Evolutionary conservation across 2,113 vertebrate genomes (phyloP).

Genomic region (Syngnathoides biaculeatus): DNA sequence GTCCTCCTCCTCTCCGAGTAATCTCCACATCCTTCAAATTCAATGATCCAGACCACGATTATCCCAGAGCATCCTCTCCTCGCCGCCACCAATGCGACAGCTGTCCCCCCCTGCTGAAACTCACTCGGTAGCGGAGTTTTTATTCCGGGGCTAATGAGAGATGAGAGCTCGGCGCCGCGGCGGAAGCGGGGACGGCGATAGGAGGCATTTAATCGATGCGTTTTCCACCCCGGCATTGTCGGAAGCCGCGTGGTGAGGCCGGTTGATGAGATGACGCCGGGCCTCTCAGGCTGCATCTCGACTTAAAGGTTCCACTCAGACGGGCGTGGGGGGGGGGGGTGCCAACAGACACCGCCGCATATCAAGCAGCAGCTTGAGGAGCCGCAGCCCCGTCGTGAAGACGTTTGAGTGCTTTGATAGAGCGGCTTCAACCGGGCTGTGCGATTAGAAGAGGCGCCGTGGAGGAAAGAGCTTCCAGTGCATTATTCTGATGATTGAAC

Average conservation of each 20-base stretch:
- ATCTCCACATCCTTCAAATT: conserved; percentile 10
- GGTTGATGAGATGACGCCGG: conserved; percentile 57
- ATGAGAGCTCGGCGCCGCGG: conserved; percentile 33
- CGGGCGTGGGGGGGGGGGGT: conserved; percentile 54
- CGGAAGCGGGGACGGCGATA: conserved; percentile 34
- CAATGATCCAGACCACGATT: conserved; percentile 32
- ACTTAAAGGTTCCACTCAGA: conserved; percentile 63
- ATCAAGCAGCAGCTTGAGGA: conserved; percentile 61
- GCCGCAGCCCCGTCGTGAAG: conserved; percentile 41
- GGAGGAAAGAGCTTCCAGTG: conserved; percentile 30
- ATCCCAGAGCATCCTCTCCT: conserved; percentile 29
- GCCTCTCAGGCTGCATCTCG: conserved; percentile 47
- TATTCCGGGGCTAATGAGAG: conserved; percentile 47
- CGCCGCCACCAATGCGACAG: conserved; percentile 29
- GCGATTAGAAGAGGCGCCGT: conserved; percentile 51
- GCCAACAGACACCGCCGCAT: conserved; percentile 60
- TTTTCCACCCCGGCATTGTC: conserved; percentile 55
- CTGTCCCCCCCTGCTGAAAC: conserved; percentile 43
- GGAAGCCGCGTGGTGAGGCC: conserved; percentile 52
- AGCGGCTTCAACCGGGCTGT: conserved; percentile 33
- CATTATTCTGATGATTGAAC: conserved; percentile 19
- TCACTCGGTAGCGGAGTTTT: conserved; percentile 48
- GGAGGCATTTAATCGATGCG: conserved; percentile 60
- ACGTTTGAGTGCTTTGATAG: conserved; percentile 56
- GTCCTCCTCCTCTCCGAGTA: conserved; percentile 7